Percentiles rank a stretch among this genome's conserved stretches.
phyloP scores from a whole-genome alignment of 1,140 invertebrate species.

The Tetramorium simillimum region DNA sequence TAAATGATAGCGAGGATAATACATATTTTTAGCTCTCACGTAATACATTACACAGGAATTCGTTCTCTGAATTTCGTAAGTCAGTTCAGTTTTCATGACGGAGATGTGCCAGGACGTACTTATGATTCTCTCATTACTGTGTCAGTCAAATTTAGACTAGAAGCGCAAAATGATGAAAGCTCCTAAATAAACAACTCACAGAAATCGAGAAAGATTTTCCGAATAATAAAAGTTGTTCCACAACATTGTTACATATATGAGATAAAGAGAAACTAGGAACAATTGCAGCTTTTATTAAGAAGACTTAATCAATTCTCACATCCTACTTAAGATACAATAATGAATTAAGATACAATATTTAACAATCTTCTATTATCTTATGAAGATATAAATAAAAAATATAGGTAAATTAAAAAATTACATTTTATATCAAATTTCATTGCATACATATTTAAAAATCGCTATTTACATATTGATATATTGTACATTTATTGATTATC shows the following conservation, averaged over 20 bases:
- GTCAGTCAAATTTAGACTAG: not conserved
- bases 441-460: not conserved
- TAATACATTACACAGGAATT: slow-evolving; percentile 19
- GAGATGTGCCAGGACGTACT: not conserved
- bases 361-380: not conserved
- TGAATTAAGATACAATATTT: slow-evolving; percentile 9
- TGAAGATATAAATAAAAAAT: not conserved
- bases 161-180: not conserved
- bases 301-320: not conserved
- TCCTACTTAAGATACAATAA: not conserved
- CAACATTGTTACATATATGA: not conserved
- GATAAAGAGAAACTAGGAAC: not conserved
- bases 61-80: slow-evolving; percentile 35
- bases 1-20: slow-evolving; percentile 30
- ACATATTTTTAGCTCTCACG: slow-evolving; percentile 39
- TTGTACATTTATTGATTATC: not conserved
- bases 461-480: slow-evolving; percentile 16
- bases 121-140: not conserved
- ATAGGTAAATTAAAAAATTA: slow-evolving; percentile 9
- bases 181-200: not conserved
- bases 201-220: not conserved
- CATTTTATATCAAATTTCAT: slow-evolving; percentile 1
- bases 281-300: not conserved
- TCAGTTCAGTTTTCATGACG: slow-evolving; percentile 36
- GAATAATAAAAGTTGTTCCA: not conserved